Percentiles rank a stretch among this genome's conserved stretches.
phyloP scores from a whole-genome alignment of 37 sponge, comb jelly and placozoan species.

The Chondrilla cf. caribensis region DNA sequence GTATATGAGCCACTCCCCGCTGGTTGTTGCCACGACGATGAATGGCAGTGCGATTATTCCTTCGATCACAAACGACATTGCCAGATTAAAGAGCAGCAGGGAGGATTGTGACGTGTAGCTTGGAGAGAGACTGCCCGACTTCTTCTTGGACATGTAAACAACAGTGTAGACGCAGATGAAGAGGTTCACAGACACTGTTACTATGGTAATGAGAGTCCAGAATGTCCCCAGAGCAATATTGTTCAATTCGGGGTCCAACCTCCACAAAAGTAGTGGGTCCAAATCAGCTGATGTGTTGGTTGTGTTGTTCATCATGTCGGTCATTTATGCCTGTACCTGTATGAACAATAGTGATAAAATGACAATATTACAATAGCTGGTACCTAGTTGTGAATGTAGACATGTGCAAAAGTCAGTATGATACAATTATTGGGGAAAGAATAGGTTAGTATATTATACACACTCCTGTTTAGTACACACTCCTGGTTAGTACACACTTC shows the following conservation, averaged over 20 bases:
- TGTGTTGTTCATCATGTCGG: too few relatives aligned
- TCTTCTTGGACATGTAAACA: constrained; percentile 6
- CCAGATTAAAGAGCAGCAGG: constrained; percentile 4
- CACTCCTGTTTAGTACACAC: too few relatives aligned
- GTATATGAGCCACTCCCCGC: constrained; percentile 11
- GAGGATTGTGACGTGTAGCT: constrained; percentile 11
- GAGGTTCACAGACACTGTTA: neutral
- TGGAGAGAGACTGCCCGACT: neutral
- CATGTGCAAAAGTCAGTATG: too few relatives aligned
- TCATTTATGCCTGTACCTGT: too few relatives aligned
- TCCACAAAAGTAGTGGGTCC: neutral
- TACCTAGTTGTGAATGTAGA: too few relatives aligned
- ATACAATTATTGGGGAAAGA: too few relatives aligned
- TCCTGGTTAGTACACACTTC: too few relatives aligned
- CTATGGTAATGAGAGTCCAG: neutral
- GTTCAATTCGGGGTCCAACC: neutral
- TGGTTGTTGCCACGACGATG: neutral
- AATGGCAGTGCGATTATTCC: neutral
- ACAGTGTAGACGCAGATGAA: constrained; percentile 17
- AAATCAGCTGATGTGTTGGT: neutral
- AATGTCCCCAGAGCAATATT: neutral
- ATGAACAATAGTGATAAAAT: too few relatives aligned
- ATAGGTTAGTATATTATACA: too few relatives aligned
- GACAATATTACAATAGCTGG: too few relatives aligned
- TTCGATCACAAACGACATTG: neutral